Base-by-base conservation (phyloP, 2,888 invertebrate species). In the Ectropis crepuscularia region DNA sequence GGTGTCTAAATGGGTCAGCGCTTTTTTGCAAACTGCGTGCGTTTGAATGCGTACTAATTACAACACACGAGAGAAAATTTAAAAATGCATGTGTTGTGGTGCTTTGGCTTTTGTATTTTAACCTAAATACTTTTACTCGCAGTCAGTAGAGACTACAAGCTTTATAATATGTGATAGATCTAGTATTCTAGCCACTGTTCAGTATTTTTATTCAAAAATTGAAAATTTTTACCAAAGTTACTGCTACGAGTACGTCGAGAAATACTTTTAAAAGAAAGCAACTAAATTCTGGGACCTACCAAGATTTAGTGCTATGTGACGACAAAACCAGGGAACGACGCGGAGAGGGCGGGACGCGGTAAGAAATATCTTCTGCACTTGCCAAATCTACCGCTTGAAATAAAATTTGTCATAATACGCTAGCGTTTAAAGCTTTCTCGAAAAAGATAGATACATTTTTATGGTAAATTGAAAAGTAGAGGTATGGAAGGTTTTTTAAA, bases 281-380 rank as follows among this genome's bases (percentile, higher is more conserved):
- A 82, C 80, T 81, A 79, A 82, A 84, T 81, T 81, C 82, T 80
- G 81, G 81, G 79, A 81, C 79, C 80, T 78, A 71, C 80, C 73
- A 83, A 86, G 86, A 88, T 88, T 89, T 87, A 89, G 81, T 81
- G 86, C 79, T 83, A 74, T 82, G 80, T 83, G 85, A 85, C 78
- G 84, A 86, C 86, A 87, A 85, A 82, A 78, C 82, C 87, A 86
- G 85, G 72, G 77, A 76, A 69, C 74, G 81, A 77, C 76, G 78
- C 78, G 78, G 75, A 74, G 75, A 74, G 82, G 85, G 85, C 82
- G 86, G 82, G 78, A 67, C 79, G 73, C 64, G 68, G 75, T 74
- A 74, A 79, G 76, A 87, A 83, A 85, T 86, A 85, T 85, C 75
- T 81, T 71, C 77, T 74, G 76, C 83, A 79, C 79, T 86, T 82